These are phyloP conservation scores for Formica selysi DNA, from an alignment of 1,140 invertebrate species.

Conservation along the genomic window DNA sequence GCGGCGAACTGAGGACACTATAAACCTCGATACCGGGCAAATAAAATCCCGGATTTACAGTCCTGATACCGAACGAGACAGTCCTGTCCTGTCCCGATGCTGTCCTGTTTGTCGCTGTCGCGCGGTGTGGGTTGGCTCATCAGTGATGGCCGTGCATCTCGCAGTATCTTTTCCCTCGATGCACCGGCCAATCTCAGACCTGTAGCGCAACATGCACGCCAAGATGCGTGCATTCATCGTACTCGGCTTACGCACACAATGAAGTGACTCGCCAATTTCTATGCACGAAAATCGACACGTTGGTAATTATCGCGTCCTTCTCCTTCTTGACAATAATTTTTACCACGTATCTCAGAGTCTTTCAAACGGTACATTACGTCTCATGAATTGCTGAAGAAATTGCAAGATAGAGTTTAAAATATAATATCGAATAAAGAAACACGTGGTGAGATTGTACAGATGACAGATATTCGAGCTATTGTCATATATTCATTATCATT, in stretches of 20 bases:
- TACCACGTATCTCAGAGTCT: background rate
- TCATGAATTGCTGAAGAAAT: background rate
- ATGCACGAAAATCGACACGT: conserved; percentile 61
- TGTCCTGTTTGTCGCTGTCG: conserved; percentile 81
- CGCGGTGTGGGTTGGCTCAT: conserved; percentile 83
- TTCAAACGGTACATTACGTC: conserved; percentile 1
- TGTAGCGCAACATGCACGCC: conserved; percentile 27
- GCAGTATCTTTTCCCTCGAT: conserved; percentile 78
- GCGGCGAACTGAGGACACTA: conserved; percentile 81
- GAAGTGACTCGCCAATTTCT: conserved; percentile 21
- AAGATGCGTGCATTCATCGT: background rate
- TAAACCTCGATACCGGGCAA: conserved; percentile 86
- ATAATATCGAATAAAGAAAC: background rate
- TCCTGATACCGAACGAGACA: conserved; percentile 82
- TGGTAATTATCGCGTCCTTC: no score
- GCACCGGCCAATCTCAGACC: conserved; percentile 68
- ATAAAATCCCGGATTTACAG: conserved; percentile 86
- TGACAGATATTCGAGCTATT: no score
- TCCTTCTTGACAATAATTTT: background rate
- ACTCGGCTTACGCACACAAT: no score
- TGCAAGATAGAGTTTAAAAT: background rate
- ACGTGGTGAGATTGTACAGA: background rate
- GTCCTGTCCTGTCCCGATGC: conserved; percentile 76
- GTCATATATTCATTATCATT: no score
- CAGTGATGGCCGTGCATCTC: conserved; percentile 77